Evolutionary conservation across 2,113 vertebrate genomes (phyloP), one percentile per base, ranked within the genome.

Genomic region (Merops nubicus): DNA sequence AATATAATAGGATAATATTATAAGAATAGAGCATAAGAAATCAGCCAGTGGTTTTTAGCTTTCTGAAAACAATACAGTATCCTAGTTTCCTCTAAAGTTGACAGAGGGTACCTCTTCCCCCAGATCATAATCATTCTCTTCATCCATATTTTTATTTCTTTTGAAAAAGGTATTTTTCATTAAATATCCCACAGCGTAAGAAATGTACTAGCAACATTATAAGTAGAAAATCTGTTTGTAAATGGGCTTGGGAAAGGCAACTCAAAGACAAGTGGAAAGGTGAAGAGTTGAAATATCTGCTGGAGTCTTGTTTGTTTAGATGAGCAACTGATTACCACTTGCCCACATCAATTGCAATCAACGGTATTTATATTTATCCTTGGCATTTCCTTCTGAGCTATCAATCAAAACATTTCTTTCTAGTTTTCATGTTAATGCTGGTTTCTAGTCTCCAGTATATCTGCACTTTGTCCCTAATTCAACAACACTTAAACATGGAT

Each of bases 331-430:
- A 96, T 97, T 97, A 82, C 84, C 94, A 83, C 91, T 96, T 93
- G 95, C 91, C 94, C 95, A 96, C 87, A 96, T 94, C 91, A 93
- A 72, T 22, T 93, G 93, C 93, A 96, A 97, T 97, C 96, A 96
- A 89, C 91, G 53, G 81, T 89, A 94, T 91, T 96, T 96, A 95
- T 95, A 96, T 96, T 95, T 96, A 95, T 85, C 96, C 68, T 89
- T 90, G 85, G 89, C 91, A 96, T 95, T 96, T 96, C 93, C 89
- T 93, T 93, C 85, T 43, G 53, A 94, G 63, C 95, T 80, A 96
- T 93, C 91, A 95, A 93, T 94, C 96, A 88, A 90, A 96, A 90
- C 42, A 85, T 57, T 96, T 67, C 50, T 86, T 88, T 85, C 53
- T 90, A 31, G 29, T 80, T 95, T 88, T 88, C 38, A 31, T n/a